Evolutionary conservation across 1,140 invertebrate genomes (phyloP).

Genomic region (Manduca sexta): DNA sequence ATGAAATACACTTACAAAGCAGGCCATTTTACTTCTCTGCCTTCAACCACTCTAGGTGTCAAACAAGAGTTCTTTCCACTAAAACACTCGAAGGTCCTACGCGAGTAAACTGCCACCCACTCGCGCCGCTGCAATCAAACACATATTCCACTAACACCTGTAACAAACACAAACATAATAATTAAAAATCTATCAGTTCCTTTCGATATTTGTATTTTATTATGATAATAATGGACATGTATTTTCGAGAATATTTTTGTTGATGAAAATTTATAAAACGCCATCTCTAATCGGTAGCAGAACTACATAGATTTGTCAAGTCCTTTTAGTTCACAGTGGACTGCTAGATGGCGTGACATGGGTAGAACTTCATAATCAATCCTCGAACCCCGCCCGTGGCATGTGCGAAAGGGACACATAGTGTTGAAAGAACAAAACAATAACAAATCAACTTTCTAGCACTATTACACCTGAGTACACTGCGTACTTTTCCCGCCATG

Average conservation of each 20-base stretch:
- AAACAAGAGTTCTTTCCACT: constrained; percentile 84
- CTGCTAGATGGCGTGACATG: constrained; percentile 29
- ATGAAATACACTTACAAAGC: constrained; percentile 80
- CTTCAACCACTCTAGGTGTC: constrained; percentile 74
- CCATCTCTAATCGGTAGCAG: constrained; percentile 23
- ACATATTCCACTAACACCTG: constrained; percentile 89
- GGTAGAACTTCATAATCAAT: neutral
- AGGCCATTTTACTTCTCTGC: constrained; percentile 79
- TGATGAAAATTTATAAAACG: constrained; percentile 15
- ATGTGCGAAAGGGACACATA: constrained; percentile 20
- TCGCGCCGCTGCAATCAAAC: constrained; percentile 88
- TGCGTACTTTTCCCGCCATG: too few species aligned
- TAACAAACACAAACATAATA: constrained; percentile 52
- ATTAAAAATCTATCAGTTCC: too few species aligned
- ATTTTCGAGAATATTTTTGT: too few species aligned
- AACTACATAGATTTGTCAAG: constrained; percentile 5
- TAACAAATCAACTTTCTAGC: constrained; percentile 30
- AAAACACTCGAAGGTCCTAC: constrained; percentile 82
- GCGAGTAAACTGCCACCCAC: constrained; percentile 83
- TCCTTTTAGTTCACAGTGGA: neutral
- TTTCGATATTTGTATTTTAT: too few species aligned
- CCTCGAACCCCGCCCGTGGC: constrained; percentile 20
- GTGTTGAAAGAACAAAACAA: constrained; percentile 28
- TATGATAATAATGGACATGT: too few species aligned
- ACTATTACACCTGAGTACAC: neutral